Evolutionary conservation across 1,140 invertebrate genomes (phyloP).

Genomic region (Solen grandis): DNA sequence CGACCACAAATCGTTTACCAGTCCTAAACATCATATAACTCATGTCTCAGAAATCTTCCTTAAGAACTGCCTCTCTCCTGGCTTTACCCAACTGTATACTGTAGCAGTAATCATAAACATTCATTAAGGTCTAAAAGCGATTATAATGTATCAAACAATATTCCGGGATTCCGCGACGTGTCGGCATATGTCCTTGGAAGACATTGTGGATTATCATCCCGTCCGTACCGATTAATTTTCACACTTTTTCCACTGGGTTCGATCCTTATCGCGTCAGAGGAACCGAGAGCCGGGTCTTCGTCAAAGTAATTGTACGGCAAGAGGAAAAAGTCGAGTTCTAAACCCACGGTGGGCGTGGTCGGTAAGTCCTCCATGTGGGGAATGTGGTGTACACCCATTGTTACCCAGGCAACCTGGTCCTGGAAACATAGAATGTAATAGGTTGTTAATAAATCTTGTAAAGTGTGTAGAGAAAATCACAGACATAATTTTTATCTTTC

Average conservation of each 20-base stretch:
- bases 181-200: background rate
- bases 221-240: constrained; percentile 54
- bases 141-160: background rate
- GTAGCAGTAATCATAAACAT: no score
- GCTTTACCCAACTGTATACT: no score
- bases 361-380: constrained; percentile 77
- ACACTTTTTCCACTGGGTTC: constrained; percentile 47
- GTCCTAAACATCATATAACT: no score
- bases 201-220: constrained; percentile 28
- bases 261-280: constrained; percentile 65
- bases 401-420: constrained; percentile 77
- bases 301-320: constrained; percentile 77
- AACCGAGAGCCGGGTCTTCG: constrained; percentile 69
- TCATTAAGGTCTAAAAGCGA: background rate
- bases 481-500: background rate
- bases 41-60: no score
- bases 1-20: no score
- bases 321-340: constrained; percentile 67
- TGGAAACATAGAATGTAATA: constrained; percentile 31
- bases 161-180: background rate
- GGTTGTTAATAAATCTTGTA: background rate
- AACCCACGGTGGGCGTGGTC: constrained; percentile 68
- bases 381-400: constrained; percentile 73
- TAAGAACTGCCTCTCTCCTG: no score
- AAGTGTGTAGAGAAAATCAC: background rate